Percentiles rank a stretch among this genome's conserved stretches.
phyloP scores from a whole-genome alignment of 2,797 vertebrate species.

The Oryzias sinensis region DNA sequence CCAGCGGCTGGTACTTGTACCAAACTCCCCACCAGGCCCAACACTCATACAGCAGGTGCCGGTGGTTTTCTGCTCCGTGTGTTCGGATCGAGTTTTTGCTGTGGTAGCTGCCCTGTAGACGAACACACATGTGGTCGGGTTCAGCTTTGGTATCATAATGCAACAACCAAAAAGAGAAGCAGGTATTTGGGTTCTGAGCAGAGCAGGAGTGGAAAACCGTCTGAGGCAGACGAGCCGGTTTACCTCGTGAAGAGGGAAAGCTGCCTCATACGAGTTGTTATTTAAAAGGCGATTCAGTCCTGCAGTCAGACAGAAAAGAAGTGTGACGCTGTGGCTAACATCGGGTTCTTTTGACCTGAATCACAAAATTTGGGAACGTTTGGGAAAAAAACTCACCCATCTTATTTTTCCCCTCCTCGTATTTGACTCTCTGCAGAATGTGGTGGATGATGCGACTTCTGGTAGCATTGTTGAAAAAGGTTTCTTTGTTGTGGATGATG shows the following conservation, averaged over 20 bases:
- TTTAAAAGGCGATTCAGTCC: slow-evolving; percentile 91
- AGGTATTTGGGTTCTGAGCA: background rate
- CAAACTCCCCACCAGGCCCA: slow-evolving; percentile 95
- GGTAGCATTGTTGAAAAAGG: slow-evolving; percentile 94
- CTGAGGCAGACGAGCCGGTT: slow-evolving; percentile 2
- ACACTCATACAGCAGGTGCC: slow-evolving; percentile 90
- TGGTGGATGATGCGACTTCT: slow-evolving; percentile 92
- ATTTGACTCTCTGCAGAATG: slow-evolving; percentile 92
- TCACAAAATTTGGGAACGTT: no score
- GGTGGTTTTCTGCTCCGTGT: slow-evolving; percentile 90
- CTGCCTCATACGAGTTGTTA: slow-evolving; percentile 92
- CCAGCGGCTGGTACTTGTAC: slow-evolving; percentile 94
- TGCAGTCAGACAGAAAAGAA: slow-evolving; percentile 47
- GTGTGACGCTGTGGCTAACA: background rate
- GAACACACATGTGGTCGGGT: background rate
- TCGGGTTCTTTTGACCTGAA: background rate
- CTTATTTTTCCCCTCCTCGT: slow-evolving; percentile 94
- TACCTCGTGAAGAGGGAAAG: slow-evolving; percentile 95
- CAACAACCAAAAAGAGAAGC: no score
- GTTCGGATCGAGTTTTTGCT: slow-evolving; percentile 91
- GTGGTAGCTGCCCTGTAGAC: slow-evolving; percentile 87
- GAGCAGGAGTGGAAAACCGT: slow-evolving; percentile 5
- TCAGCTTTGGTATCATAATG: no score
- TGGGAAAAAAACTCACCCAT: slow-evolving; percentile 81
- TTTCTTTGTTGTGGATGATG: slow-evolving; percentile 96